Evolutionary conservation across 2,797 vertebrate species (phyloP), one percentile per base, ranked within the genome.

Genomic region (Zalophus californianus): DNA sequence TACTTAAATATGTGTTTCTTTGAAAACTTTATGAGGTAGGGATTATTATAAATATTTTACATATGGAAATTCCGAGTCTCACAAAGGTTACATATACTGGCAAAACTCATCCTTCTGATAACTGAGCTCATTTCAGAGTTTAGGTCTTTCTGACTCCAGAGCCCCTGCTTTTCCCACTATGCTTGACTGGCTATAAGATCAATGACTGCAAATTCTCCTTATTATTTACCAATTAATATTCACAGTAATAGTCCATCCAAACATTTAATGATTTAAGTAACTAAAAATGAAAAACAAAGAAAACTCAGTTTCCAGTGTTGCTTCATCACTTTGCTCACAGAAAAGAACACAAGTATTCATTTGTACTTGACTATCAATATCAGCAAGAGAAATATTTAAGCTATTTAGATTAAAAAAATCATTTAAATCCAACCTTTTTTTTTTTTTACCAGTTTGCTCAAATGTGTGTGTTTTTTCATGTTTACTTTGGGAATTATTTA

Each of bases 401-500:
- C 10, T 54, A 50, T 82, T 86, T 91, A 72, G 83, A 85, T 91
- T 14, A 20, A 72, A 60, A 62, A 38, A 58, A 58, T 14, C 7
- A 93, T 44, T 88, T 77, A 84, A 78, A 90, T 56, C 23, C 18
- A 92, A 77, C 7, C 16, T 90, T 64, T 94, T 64, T 62, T 58
- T 91, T 95, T 64, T 92, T 41, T n/a, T 14, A 90, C 14, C 52
- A 54, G 35, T 58, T 91, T 96, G 58, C 1, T 54, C 83, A 84
- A 92, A 18, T 86, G 32, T 93, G 20, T 87, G 32, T 91, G 29
- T 56, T 68, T 48, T 80, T 23, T 90, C 15, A 91, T 52, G 50
- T 95, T 90, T 75, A 87, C 38, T 12, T 85, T 70, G 52, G 70
- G 72, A 91, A 66, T 93, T 95, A 73, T 86, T 95, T 97, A 79